Conservation (phyloP, 2,797 vertebrate species). For the Coendou prehensilis region DNA sequence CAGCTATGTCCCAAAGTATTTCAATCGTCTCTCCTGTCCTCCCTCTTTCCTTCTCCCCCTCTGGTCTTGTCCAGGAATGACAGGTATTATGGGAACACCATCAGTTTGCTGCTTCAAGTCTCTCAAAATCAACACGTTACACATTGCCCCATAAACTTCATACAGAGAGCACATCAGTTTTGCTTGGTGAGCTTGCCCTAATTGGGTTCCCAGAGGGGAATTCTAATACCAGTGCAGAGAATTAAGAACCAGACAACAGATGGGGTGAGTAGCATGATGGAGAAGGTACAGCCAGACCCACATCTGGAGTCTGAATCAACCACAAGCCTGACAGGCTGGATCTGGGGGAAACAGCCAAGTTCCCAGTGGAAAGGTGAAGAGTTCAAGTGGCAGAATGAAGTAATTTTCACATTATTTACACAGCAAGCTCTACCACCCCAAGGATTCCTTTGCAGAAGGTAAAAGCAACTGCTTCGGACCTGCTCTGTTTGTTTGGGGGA, state of each 20-base stretch:
- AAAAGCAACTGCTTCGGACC: neutral
- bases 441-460: conserved; percentile 40
- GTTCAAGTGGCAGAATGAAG: conserved; percentile 60
- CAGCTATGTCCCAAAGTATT: conserved; percentile 59
- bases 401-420: conserved; percentile 62
- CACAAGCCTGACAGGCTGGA: conserved; percentile 60
- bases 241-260: conserved; percentile 68
- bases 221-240: conserved; percentile 56
- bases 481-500: neutral
- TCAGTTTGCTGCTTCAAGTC: conserved; percentile 33
- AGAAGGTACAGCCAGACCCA: conserved; percentile 1
- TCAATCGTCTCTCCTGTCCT: neutral
- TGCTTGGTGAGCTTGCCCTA: conserved; percentile 63
- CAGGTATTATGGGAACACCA: conserved; percentile 39
- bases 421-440: conserved; percentile 1
- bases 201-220: conserved; percentile 69
- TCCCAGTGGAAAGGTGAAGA: conserved; percentile 54
- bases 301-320: conserved; percentile 38
- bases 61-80: conserved; percentile 65
- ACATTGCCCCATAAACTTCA: conserved; percentile 24
- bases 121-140: conserved; percentile 37
- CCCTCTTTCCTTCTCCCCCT: neutral
- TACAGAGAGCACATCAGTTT: conserved; percentile 63
- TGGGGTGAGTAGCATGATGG: conserved; percentile 59
- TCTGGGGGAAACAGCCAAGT: neutral